A percentile compares a stretch with the other conserved stretches of the same genome.
Conservation (phyloP, 2,888 invertebrate genomes). For the Dasypolia templi region DNA sequence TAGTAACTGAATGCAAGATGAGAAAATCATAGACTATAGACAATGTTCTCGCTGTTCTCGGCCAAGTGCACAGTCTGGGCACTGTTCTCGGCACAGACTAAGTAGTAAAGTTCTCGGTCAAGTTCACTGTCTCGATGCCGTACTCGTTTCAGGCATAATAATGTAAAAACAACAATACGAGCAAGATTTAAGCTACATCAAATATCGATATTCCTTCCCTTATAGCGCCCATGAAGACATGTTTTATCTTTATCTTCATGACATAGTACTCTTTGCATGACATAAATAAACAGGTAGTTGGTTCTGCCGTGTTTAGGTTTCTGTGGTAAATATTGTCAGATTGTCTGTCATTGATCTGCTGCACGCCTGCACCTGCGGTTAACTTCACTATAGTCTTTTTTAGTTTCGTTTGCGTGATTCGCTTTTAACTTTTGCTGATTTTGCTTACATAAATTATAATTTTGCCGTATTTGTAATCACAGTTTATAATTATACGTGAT, state of each 20-base stretch:
- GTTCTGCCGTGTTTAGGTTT: background rate
- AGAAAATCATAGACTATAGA: too few species aligned
- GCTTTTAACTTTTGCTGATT: background rate
- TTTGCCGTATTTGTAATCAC: background rate
- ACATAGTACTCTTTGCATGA: too few species aligned
- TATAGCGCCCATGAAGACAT: background rate
- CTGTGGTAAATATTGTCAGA: slow-evolving; percentile 12
- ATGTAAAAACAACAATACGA: background rate
- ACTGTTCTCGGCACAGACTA: background rate
- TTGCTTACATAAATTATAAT: background rate
- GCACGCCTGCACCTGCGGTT: too few species aligned
- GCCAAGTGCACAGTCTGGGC: background rate
- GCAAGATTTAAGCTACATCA: background rate
- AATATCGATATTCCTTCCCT: background rate
- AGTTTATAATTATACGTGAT: background rate
- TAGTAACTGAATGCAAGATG: too few species aligned
- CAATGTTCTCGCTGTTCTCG: too few species aligned
- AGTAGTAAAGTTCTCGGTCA: too few species aligned
- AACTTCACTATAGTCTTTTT: too few species aligned
- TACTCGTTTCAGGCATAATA: background rate
- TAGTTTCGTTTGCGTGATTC: background rate
- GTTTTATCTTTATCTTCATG: background rate
- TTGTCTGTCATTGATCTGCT: too few species aligned
- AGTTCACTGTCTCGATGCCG: background rate
- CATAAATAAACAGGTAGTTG: background rate